A percentile compares a stretch with the other conserved stretches of the same genome.
phyloP scores from a whole-genome alignment of 2,797 vertebrate species.

The Phataginus tricuspis region DNA sequence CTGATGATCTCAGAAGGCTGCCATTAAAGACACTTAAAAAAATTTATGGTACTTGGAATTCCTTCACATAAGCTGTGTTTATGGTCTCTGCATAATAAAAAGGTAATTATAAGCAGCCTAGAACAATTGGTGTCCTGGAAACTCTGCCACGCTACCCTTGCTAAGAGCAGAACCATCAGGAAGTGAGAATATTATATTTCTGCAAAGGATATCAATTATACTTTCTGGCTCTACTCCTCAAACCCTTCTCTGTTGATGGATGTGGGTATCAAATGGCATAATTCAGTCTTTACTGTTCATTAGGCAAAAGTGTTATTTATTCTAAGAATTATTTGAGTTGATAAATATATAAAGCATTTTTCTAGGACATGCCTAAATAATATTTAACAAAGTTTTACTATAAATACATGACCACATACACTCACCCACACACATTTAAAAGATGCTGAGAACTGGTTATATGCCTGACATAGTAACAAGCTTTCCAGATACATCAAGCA shows the following conservation, averaged over 20 bases:
- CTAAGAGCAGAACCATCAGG: background rate
- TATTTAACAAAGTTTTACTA: background rate
- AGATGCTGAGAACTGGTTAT: background rate
- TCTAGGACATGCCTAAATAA: background rate
- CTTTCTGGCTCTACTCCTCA: background rate
- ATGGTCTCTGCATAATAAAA: background rate
- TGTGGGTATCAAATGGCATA: background rate
- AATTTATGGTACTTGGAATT: background rate
- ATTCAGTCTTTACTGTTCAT: background rate
- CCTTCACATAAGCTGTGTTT: background rate
- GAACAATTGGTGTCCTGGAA: background rate
- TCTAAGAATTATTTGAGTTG: background rate
- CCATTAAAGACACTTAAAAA: background rate
- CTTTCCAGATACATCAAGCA: background rate
- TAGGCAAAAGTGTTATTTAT: background rate
- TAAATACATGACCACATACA: background rate
- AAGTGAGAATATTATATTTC: background rate
- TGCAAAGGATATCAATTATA: background rate
- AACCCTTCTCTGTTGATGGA: background rate
- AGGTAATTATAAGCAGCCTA: background rate
- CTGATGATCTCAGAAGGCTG: background rate
- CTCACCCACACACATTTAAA: background rate
- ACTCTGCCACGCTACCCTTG: background rate
- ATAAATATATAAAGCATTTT: slow-evolving; percentile 3
- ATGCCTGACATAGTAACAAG: background rate